Conservation (phyloP, 1,140 invertebrate genomes). For the Scylla paramamosain region DNA sequence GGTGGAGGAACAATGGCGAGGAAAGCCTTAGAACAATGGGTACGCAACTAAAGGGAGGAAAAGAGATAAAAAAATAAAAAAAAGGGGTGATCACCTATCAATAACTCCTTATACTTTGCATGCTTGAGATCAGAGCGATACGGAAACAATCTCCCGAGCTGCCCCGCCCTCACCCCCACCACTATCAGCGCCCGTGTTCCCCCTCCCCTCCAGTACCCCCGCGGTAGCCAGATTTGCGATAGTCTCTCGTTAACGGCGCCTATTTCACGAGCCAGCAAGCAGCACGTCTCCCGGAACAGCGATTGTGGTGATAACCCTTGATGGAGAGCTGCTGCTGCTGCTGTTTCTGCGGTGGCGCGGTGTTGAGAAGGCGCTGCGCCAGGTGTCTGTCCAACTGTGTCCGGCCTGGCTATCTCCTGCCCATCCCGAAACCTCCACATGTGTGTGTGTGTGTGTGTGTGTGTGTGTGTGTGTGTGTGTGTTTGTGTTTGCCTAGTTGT, state of each 20-base stretch:
- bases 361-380: neutral
- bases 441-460: too few species aligned
- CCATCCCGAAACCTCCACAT: too few species aligned
- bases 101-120: neutral
- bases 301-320: neutral
- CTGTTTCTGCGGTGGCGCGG: neutral
- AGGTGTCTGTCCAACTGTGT: neutral
- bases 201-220: neutral
- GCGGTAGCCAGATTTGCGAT: conserved; percentile 18
- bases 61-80: neutral
- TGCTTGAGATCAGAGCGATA: neutral
- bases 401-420: too few species aligned
- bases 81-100: neutral
- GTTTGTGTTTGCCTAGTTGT: too few species aligned
- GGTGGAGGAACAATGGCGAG: neutral
- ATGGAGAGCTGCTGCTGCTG: neutral
- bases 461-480: too few species aligned
- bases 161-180: neutral
- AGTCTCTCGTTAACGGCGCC: conserved; percentile 18
- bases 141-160: neutral
- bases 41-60: neutral
- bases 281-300: conserved; percentile 7
- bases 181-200: neutral
- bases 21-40: neutral
- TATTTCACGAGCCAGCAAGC: conserved; percentile 20